Percentiles rank a stretch among this genome's conserved stretches.
Evolutionary conservation across 2,797 vertebrate genomes (phyloP).

Genomic region (Crenuchus spilurus): DNA sequence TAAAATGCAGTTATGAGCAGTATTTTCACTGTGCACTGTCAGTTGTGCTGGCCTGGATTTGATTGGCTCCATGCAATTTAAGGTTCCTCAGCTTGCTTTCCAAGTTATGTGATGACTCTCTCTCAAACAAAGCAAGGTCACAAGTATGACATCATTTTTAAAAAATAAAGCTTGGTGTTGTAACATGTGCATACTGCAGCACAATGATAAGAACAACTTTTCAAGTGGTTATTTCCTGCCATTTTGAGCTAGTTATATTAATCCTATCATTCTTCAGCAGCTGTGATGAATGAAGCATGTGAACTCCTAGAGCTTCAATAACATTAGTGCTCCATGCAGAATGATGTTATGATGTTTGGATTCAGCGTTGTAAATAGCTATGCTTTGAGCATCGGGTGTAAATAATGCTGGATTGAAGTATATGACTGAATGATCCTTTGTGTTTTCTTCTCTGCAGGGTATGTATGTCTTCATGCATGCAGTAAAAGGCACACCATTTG

Average conservation of each 20-base stretch:
- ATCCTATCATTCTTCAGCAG: neutral
- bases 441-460: constrained; percentile 76
- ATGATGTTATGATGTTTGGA: neutral
- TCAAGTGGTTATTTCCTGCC: constrained; percentile 53
- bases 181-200: constrained; percentile 51
- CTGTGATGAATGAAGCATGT: neutral
- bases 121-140: constrained; percentile 57
- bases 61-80: constrained; percentile 49
- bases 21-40: neutral
- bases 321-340: neutral
- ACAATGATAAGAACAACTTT: constrained; percentile 54
- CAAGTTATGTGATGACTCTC: constrained; percentile 48
- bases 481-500: constrained; percentile 96
- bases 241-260: constrained; percentile 45
- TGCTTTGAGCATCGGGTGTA: too few species aligned
- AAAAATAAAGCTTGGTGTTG: constrained; percentile 47
- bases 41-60: neutral
- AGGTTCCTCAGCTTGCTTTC: constrained; percentile 35
- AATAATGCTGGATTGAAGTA: neutral
- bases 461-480: constrained; percentile 99
- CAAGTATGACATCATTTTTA: constrained; percentile 57
- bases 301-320: neutral
- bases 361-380: neutral
- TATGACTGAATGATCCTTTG: neutral
- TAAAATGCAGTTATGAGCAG: neutral